Evolutionary conservation across 2,113 vertebrate genomes (phyloP).

Genomic region (Solea solea): DNA sequence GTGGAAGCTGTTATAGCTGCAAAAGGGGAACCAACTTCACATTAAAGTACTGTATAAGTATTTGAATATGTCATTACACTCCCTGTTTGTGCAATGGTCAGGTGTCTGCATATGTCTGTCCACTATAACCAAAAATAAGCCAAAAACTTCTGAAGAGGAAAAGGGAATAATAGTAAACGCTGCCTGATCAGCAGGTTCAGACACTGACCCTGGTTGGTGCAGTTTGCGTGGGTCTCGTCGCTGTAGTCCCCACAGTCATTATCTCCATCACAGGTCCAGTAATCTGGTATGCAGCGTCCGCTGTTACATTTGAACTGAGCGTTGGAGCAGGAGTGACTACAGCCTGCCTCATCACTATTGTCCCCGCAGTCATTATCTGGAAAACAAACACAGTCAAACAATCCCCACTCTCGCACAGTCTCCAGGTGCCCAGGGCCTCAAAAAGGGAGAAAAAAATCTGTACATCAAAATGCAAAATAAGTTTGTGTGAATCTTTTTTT

Average conservation of each 20-base stretch:
- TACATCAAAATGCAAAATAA: neutral
- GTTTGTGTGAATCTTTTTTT: neutral
- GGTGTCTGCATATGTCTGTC: too few species aligned
- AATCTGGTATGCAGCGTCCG: constrained; percentile 95
- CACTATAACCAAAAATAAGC: too few species aligned
- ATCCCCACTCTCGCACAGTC: constrained; percentile 26
- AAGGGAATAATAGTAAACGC: neutral
- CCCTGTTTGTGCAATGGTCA: too few species aligned
- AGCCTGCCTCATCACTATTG: constrained; percentile 95
- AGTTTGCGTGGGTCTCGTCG: constrained; percentile 95
- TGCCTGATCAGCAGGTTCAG: neutral
- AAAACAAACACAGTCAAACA: constrained; percentile 62
- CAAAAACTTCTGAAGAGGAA: too few species aligned
- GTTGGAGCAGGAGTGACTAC: constrained; percentile 96
- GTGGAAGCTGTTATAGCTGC: too few species aligned
- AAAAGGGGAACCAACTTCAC: too few species aligned
- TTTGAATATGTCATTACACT: too few species aligned
- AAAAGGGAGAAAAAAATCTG: neutral
- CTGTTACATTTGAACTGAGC: constrained; percentile 99
- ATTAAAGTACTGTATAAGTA: too few species aligned
- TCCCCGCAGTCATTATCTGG: constrained; percentile 97
- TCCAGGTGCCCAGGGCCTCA: constrained; percentile 18
- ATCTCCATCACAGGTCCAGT: constrained; percentile 97
- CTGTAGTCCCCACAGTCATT: constrained; percentile 98
- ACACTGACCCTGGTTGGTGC: constrained; percentile 93